Percentiles rank a stretch among this genome's conserved stretches.
Conservation (phyloP, 2,888 invertebrate genomes). For the Acheta domesticus region DNA sequence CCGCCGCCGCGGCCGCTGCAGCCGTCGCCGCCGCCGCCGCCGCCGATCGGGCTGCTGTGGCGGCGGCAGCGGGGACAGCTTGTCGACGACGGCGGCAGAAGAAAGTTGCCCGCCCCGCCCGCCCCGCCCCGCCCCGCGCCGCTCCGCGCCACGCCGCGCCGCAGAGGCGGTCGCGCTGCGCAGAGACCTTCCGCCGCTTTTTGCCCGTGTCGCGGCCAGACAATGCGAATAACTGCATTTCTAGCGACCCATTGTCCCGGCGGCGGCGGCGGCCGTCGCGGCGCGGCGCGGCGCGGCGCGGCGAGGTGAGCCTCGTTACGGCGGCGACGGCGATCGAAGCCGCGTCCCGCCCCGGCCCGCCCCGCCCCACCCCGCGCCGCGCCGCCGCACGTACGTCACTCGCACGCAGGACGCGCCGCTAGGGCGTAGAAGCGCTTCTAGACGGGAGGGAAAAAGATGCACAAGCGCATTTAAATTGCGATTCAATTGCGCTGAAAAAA, state of each 20-base stretch:
- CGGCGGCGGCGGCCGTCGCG: neutral
- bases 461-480: too few relatives aligned
- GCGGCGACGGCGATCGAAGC: neutral
- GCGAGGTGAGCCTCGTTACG: neutral
- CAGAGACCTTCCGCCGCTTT: slow-evolving; percentile 2
- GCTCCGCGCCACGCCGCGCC: too few relatives aligned
- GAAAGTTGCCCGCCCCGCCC: neutral
- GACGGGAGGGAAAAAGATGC: too few relatives aligned
- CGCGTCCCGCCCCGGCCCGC: too few relatives aligned
- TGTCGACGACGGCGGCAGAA: neutral
- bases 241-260: neutral
- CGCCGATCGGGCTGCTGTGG: neutral
- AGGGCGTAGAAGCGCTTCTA: too few relatives aligned
- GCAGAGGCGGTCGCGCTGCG: too few relatives aligned
- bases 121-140: too few relatives aligned
- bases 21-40: neutral
- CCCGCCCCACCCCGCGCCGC: too few relatives aligned
- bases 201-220: neutral
- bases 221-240: slow-evolving; percentile 18
- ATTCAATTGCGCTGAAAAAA: too few relatives aligned
- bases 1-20: neutral
- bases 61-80: neutral
- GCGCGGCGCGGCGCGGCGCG: neutral
- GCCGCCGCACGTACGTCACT: too few relatives aligned
- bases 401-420: too few relatives aligned